Evolutionary conservation across 2,888 invertebrate species (phyloP).

Genomic region (Drosophila buzzatii): DNA sequence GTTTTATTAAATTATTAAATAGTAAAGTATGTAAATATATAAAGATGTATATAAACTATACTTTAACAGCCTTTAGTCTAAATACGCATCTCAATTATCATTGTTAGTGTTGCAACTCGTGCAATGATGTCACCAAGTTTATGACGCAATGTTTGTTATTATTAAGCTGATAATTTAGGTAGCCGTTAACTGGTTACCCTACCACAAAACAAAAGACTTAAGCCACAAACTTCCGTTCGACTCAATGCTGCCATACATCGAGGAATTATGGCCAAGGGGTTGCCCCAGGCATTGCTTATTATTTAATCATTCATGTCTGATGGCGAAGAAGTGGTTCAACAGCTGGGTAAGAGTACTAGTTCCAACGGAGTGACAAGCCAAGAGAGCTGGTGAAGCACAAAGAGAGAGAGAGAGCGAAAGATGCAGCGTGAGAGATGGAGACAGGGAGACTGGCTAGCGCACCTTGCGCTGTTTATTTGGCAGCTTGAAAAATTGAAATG

Average conservation of each 20-base stretch:
- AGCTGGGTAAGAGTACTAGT: slow-evolving; percentile 5
- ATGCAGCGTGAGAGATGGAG: not conserved
- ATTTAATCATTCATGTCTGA: slow-evolving; percentile 69
- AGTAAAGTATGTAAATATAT: not conserved
- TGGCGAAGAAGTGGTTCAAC: slow-evolving; percentile 19
- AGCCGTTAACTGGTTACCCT: slow-evolving; percentile 31
- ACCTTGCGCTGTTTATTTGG: slow-evolving; percentile 67
- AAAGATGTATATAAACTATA: not conserved
- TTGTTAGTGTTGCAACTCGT: not conserved
- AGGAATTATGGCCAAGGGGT: slow-evolving; percentile 48
- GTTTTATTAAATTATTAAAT: not conserved
- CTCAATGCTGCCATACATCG: slow-evolving; percentile 15
- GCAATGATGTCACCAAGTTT: slow-evolving; percentile 35
- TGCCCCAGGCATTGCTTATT: slow-evolving; percentile 51
- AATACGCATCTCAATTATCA: not conserved
- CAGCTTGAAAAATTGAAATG: slow-evolving; percentile 72
- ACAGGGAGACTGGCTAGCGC: slow-evolving; percentile 39
- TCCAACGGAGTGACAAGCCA: not conserved
- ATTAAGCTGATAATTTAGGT: slow-evolving; percentile 33
- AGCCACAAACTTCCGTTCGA: slow-evolving; percentile 62
- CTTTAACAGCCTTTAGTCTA: not conserved
- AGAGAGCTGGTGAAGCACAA: not conserved
- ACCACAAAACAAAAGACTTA: slow-evolving; percentile 61
- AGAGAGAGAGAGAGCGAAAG: not conserved
- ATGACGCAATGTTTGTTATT: slow-evolving; percentile 47